Evolutionary conservation across 2,888 invertebrate species (phyloP), one percentile per base, ranked within the genome.

Genomic region (Aromia moschata): DNA sequence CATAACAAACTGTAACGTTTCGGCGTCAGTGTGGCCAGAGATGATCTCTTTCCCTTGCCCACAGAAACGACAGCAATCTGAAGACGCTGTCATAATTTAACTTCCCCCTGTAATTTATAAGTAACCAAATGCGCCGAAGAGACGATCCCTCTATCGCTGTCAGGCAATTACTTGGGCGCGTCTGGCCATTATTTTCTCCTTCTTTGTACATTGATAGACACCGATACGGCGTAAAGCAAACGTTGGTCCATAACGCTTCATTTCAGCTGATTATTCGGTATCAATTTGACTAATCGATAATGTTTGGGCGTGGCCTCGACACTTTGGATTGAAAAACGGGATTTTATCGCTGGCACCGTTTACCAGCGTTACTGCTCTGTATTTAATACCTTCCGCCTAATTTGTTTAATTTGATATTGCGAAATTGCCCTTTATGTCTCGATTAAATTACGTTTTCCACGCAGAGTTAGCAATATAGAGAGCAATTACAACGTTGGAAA

Each of bases 231-330:
- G 43, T 56, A 62, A 59, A 45, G 49, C 20, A 49, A 47, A 49
- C 54, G 58, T 44, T 49, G 53, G 49, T 49, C 52, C 58, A 43
- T 62, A 58, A 58, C 53, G 58, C 55, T 58, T 62, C 58, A 51
- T 41, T 56, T 52, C 54, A 41, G 46, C 16, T 41, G 44, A 54
- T 51, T 49, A 40, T 38, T 38, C 38, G 25, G 20, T 38, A 49
- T 49, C 49, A 49, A 38, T 37, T 49, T 49, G 18, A 49, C 14
- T 49, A 49, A 49, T 56, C 49, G 49, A 56, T 56, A 49, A 33
- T 36, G 49, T 38, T 16, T 10, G 43, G 56, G 56, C 33, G 56
- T 56, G 56, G 38, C 10, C 4, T 25, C 4, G n/a, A n/a, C n/a
- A n/a, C n/a, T n/a, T 7, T 3, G 25, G 25, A 25, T 7, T 25